phyloP scores from a whole-genome alignment of 2,113 vertebrate species.

The Entosphenus tridentatus region DNA sequence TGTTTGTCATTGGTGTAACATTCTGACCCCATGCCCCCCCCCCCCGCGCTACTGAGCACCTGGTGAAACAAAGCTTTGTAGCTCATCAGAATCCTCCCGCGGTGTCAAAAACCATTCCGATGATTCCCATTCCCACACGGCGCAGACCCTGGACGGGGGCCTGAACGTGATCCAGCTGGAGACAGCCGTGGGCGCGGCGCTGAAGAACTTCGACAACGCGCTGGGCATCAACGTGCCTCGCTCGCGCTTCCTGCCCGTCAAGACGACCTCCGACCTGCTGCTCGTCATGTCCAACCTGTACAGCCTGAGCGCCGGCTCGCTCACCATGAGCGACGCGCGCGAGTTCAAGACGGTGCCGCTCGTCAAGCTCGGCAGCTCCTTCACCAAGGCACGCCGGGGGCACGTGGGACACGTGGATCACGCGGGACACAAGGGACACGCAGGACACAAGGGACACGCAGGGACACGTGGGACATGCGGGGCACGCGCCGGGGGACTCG shows the following conservation, averaged over 20 bases:
- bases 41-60: too few species aligned
- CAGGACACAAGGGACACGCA: too few species aligned
- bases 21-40: too few species aligned
- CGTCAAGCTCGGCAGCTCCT: conserved; percentile 90
- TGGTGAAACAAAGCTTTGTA: too few species aligned
- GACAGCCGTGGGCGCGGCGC: conserved; percentile 83
- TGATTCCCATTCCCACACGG: too few species aligned
- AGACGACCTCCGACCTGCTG: conserved; percentile 85
- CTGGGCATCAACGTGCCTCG: conserved; percentile 88
- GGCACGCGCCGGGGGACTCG: too few species aligned
- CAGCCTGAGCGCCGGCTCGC: conserved; percentile 73
- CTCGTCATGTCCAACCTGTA: conserved; percentile 98
- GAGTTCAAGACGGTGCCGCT: conserved; percentile 89
- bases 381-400: conserved; percentile 52
- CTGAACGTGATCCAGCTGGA: conserved; percentile 93
- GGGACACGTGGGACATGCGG: too few species aligned
- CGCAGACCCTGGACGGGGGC: conserved; percentile 72
- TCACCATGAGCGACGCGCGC: conserved; percentile 83
- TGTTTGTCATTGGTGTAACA: too few species aligned
- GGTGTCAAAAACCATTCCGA: too few species aligned
- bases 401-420: too few species aligned
- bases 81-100: too few species aligned
- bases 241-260: conserved; percentile 88
- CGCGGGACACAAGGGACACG: too few species aligned
- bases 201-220: conserved; percentile 91